phyloP scores from a whole-genome alignment of 2,888 invertebrate species.

The Eupithecia vulgata region DNA sequence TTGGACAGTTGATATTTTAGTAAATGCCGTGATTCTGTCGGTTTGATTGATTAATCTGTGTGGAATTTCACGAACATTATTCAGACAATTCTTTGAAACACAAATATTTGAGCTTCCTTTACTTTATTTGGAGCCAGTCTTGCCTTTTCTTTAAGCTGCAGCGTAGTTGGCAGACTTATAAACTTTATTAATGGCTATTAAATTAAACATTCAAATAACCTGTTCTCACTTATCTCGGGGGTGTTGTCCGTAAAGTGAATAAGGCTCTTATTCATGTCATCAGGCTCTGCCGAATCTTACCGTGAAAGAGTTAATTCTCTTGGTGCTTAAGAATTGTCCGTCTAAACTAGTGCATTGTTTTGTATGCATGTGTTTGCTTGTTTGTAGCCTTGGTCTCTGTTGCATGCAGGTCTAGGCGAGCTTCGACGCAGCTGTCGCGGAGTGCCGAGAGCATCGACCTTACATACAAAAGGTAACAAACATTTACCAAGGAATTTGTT shows the following conservation, averaged over 20 bases:
- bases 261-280: neutral
- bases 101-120: slow-evolving; percentile 19
- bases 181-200: slow-evolving; percentile 22
- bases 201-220: slow-evolving; percentile 24
- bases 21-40: neutral
- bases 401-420: slow-evolving; percentile 92
- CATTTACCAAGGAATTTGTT: slow-evolving; percentile 10
- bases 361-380: slow-evolving; percentile 75
- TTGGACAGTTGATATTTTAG: neutral
- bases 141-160: slow-evolving; percentile 25
- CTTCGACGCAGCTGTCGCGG: slow-evolving; percentile 91
- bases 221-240: slow-evolving; percentile 20
- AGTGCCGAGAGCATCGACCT: slow-evolving; percentile 87
- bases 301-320: neutral
- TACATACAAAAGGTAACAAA: slow-evolving; percentile 84
- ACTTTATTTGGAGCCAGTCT: slow-evolving; percentile 31
- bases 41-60: slow-evolving; percentile 36
- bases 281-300: neutral
- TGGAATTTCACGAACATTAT: slow-evolving; percentile 48
- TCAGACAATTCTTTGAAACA: slow-evolving; percentile 47
- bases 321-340: slow-evolving; percentile 53
- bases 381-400: slow-evolving; percentile 81
- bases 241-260: slow-evolving; percentile 1
- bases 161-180: slow-evolving; percentile 27
- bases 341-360: slow-evolving; percentile 52